Evolutionary conservation across 2,113 vertebrate species (phyloP), one percentile per base, ranked within the genome.

Genomic region (Strix uralensis): DNA sequence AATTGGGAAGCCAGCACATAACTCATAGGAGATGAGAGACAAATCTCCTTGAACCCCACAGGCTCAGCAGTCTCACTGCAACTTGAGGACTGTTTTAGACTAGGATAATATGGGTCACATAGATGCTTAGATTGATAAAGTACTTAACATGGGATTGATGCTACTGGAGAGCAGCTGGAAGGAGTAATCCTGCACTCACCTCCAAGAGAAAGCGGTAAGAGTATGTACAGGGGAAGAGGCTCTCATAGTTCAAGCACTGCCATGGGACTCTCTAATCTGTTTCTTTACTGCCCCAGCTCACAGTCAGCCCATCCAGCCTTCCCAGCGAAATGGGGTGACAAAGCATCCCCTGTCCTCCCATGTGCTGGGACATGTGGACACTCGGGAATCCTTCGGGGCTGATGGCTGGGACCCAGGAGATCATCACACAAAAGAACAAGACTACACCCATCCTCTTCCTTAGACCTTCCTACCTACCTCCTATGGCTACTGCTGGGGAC

Each of bases 61-160:
- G n/a, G 42, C 73, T 54, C 3, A 1, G 55, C 34, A 58, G 49
- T 16, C 29, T 66, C 54, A 14, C 51, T 38, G 52, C 38, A 73
- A 3, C 6, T 1, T 3, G 10, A 74, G 34, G 9, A 78, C 47
- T 19, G 38, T 11, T 38, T 78, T 13, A 63, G 46, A 73, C 16
- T 13, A 71, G 71, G 67, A 21, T 27, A 72, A 14, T 26, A n/a
- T 1, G 49, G 29, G 22, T 32, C 65, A 78, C 59, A 38, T 0
- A 69, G 30, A 36, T 44, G 11, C 4, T 40, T 13, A 20, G 13
- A 29, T 0, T 51, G 51, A 89, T 46, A 12, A 57, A 46, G 32
- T 11, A 72, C 15, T 59, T 42, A 65, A 63, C 0, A 0, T 15
- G 52, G 47, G 34, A 71, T 21, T 55, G 29, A 36, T 1, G 1